phyloP scores from a whole-genome alignment of 2,888 invertebrate genomes.

The Archaeoteleia sp. region DNA sequence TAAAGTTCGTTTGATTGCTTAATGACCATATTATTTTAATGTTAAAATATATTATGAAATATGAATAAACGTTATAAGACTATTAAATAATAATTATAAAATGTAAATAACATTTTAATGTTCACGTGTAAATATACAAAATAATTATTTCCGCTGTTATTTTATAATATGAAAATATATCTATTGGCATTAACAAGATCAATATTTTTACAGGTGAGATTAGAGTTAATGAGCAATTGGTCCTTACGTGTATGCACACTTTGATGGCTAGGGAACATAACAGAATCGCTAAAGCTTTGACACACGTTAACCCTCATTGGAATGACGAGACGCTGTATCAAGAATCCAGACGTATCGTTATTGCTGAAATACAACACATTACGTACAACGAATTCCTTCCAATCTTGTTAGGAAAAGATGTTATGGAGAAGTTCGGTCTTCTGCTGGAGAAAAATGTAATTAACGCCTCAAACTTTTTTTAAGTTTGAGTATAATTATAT shows the following conservation, averaged over 20 bases:
- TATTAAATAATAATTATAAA: no score
- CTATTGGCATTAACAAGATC: background rate
- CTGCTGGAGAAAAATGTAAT: constrained; percentile 86
- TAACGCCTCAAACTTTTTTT: no score
- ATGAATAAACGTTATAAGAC: no score
- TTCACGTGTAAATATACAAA: no score
- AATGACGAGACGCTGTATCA: constrained; percentile 94
- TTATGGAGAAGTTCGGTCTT: constrained; percentile 93
- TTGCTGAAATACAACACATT: constrained; percentile 91
- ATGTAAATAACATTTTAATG: no score
- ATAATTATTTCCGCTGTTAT: constrained; percentile 11
- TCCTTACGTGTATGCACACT: constrained; percentile 93
- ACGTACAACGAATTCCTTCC: constrained; percentile 94
- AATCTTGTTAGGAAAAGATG: constrained; percentile 90
- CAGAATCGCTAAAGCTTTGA: constrained; percentile 84
- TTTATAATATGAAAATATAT: no score
- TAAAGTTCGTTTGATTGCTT: no score
- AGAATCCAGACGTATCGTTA: constrained; percentile 88
- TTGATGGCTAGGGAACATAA: constrained; percentile 94
- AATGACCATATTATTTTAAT: no score
- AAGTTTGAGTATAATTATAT: no score
- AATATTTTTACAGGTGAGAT: constrained; percentile 83
- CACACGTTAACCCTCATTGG: constrained; percentile 92
- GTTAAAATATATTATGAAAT: no score
- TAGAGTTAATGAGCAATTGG: constrained; percentile 93